Evolutionary conservation across 2,797 vertebrate genomes (phyloP).

Genomic region (Eleutherodactylus coqui): DNA sequence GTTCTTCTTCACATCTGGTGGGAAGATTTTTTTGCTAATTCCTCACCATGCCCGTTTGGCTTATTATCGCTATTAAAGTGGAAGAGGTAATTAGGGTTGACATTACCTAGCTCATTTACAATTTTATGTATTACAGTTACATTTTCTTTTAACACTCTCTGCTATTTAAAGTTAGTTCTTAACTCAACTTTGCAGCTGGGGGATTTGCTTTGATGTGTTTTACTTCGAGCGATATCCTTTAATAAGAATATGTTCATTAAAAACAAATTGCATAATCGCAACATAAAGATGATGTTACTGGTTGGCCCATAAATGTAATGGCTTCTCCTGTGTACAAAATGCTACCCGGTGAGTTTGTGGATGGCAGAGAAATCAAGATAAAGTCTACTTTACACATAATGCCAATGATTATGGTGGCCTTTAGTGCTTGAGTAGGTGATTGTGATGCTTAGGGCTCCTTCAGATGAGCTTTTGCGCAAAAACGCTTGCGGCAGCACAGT

Average conservation of each 20-base stretch:
- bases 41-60: slow-evolving; percentile 51
- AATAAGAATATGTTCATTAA: slow-evolving; percentile 62
- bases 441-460: background rate
- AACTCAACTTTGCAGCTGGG: slow-evolving; percentile 57
- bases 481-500: too few relatives aligned
- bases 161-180: slow-evolving; percentile 61
- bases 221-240: slow-evolving; percentile 53
- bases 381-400: background rate
- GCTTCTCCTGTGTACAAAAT: background rate
- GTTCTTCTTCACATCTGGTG: slow-evolving; percentile 47
- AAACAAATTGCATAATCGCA: slow-evolving; percentile 60
- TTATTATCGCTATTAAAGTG: slow-evolving; percentile 58
- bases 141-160: slow-evolving; percentile 60
- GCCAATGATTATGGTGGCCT: background rate
- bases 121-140: slow-evolving; percentile 59
- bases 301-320: slow-evolving; percentile 54
- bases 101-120: slow-evolving; percentile 60
- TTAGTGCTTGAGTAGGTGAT: background rate
- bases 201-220: slow-evolving; percentile 61
- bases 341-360: background rate
- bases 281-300: slow-evolving; percentile 59
- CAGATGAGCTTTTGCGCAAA: too few relatives aligned
- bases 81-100: slow-evolving; percentile 58
- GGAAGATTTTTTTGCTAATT: slow-evolving; percentile 47
- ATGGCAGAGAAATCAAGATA: background rate